Evolutionary conservation across 2,113 vertebrate species (phyloP).

Genomic region (Oncorhynchus tshawytscha): DNA sequence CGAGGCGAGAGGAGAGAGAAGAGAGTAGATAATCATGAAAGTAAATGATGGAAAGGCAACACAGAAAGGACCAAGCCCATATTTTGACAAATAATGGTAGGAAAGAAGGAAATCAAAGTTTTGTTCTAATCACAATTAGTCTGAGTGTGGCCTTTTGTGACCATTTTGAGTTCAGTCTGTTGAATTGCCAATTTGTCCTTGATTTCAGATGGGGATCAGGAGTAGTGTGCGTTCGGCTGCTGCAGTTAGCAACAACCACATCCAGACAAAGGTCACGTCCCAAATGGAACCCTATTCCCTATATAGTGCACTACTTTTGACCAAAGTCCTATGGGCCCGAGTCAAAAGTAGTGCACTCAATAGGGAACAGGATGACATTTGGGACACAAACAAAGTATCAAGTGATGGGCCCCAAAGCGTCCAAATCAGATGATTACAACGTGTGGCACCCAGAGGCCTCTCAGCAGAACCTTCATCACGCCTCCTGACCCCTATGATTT

Average conservation of each 20-base stretch:
- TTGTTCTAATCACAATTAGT: conserved; percentile 49
- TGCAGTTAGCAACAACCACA: conserved; percentile 9
- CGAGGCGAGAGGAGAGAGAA: neutral
- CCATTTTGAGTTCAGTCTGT: neutral
- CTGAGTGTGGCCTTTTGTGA: conserved; percentile 2
- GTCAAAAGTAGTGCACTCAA: too few relatives aligned
- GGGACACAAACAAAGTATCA: neutral
- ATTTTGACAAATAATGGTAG: conserved; percentile 11
- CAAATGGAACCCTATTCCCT: neutral
- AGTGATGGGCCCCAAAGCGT: conserved; percentile 20
- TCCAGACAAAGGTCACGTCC: neutral
- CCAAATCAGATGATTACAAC: conserved; percentile 49
- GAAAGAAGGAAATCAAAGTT: conserved; percentile 25
- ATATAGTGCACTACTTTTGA: neutral
- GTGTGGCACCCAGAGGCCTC: conserved; percentile 33
- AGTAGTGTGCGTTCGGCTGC: conserved; percentile 17
- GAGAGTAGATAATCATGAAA: neutral
- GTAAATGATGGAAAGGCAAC: conserved; percentile 16
- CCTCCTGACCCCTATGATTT: conserved; percentile 49
- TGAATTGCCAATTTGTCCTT: conserved; percentile 41
- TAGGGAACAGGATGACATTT: too few relatives aligned
- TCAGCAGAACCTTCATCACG: too few relatives aligned
- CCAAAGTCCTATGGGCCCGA: too few relatives aligned
- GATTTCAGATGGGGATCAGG: conserved; percentile 45
- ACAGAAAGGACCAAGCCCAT: conserved; percentile 8